These are phyloP conservation scores for Drosophila tanythrix DNA, from an alignment of 2,888 invertebrate genomes.

Conservation along the genomic window DNA sequence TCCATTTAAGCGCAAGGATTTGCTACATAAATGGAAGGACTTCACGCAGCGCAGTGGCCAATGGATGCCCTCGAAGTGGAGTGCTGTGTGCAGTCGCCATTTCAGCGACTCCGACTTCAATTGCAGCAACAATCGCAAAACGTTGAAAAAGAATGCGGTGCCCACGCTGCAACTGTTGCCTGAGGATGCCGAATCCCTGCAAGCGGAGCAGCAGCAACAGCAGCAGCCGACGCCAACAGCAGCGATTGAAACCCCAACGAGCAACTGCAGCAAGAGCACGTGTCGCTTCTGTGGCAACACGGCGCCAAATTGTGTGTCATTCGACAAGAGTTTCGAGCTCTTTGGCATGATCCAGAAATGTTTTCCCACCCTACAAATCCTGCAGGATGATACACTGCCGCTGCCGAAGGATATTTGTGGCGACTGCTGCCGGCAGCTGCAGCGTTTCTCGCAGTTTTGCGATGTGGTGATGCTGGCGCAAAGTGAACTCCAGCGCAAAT, in stretches of 20 bases:
- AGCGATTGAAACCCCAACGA: constrained; percentile 1
- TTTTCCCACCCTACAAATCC: constrained; percentile 84
- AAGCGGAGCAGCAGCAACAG: constrained; percentile 44
- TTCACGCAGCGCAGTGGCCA: constrained; percentile 81
- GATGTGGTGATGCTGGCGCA: constrained; percentile 83
- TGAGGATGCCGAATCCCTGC: constrained; percentile 15
- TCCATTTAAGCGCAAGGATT: constrained; percentile 81
- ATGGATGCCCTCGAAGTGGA: constrained; percentile 85
- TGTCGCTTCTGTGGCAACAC: constrained; percentile 82
- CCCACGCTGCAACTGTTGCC: constrained; percentile 62
- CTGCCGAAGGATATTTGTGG: constrained; percentile 83
- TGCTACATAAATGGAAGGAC: constrained; percentile 83
- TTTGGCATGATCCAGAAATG: constrained; percentile 84
- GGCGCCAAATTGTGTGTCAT: constrained; percentile 76
- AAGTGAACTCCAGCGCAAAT: constrained; percentile 79
- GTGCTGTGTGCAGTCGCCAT: constrained; percentile 84
- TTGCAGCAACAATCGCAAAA: constrained; percentile 78
- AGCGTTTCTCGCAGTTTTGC: constrained; percentile 82
- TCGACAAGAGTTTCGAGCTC: constrained; percentile 82
- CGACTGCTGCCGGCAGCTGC: constrained; percentile 77
- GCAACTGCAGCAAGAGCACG: constrained; percentile 56
- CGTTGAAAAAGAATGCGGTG: constrained; percentile 82
- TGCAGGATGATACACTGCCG: constrained; percentile 82
- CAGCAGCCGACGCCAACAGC: neutral
- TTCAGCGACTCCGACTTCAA: constrained; percentile 82